Conservation (phyloP, 2,797 vertebrate genomes). For the Etheostoma nigrum region DNA sequence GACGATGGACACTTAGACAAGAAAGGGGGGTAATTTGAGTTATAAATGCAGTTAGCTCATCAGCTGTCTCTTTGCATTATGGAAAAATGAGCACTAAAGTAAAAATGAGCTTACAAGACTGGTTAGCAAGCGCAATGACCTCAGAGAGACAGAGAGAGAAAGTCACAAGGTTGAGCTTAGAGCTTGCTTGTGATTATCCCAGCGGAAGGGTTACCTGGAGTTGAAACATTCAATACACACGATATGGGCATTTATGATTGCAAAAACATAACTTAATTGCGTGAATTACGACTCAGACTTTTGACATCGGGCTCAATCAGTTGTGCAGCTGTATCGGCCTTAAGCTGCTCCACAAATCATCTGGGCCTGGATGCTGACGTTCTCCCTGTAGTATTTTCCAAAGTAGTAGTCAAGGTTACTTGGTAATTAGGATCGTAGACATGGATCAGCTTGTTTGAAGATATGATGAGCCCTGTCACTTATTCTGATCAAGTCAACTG, state of each 20-base stretch:
- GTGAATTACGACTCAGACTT: constrained; percentile 67
- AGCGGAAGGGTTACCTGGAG: constrained; percentile 71
- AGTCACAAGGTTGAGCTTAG: constrained; percentile 65
- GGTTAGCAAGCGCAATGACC: constrained; percentile 60
- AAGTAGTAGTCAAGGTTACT: constrained; percentile 55
- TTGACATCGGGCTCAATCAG: constrained; percentile 70
- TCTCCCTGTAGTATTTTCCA: constrained; percentile 65
- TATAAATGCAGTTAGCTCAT: constrained; percentile 53
- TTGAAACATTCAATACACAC: constrained; percentile 64
- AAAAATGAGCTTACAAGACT: constrained; percentile 29
- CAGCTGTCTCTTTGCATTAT: constrained; percentile 60
- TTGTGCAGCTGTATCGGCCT: constrained; percentile 77
- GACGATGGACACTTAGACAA: constrained; percentile 22
- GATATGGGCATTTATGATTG: constrained; percentile 68
- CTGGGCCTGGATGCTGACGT: constrained; percentile 48
- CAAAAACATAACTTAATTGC: constrained; percentile 70
- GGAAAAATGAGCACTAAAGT: constrained; percentile 17
- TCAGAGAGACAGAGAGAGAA: constrained; percentile 44
- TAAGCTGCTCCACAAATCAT: constrained; percentile 79
- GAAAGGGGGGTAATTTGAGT: constrained; percentile 24
- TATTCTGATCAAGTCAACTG: constrained; percentile 57
- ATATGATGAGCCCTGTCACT: constrained; percentile 51
- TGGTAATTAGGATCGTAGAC: constrained; percentile 60
- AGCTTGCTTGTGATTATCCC: constrained; percentile 61
- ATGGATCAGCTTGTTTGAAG: constrained; percentile 44